Base-by-base conservation (phyloP, 2,113 vertebrate genomes). In the Proteles cristata region DNA sequence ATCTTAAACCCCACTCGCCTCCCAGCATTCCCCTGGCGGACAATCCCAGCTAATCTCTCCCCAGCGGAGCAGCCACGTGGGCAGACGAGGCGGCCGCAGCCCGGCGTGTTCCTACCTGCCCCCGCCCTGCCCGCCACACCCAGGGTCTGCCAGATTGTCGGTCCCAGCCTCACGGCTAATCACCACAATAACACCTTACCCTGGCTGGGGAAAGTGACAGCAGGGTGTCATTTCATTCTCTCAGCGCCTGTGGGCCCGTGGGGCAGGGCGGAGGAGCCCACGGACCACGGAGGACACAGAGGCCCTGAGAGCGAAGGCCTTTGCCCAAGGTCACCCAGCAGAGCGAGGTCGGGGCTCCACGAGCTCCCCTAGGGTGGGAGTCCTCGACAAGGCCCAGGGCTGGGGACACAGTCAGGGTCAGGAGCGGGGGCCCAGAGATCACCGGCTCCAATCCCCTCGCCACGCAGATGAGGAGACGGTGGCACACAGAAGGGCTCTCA, bases 61-160 rank as follows among this genome's bases (percentile, higher is more conserved):
- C 61, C 61, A 79, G 55, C 74, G 43, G 71, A 96, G 94, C 97
- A 98, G 96, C 97, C 98, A 74, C 80, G 48, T 71, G 15, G 7
- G 25, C 92, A 93, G 95, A n/a, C 28, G 5, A 11, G 26, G 83
- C 35, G 77, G 84, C 96, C 63, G 66, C 10, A 14, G 33, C 61
- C 23, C 0, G 19, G 96, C 92, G 0, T 71, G 91, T 96, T 77
- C 86, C 73, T 91, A 85, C 96, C 95, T 79, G 97, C 58, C 66
- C 74, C 71, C 63, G 50, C 69, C 88, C 76, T 77, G 69, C 77
- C 69, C 68, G 31, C 65, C 97, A 96, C 89, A 0, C 98, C 97
- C 93, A 69, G 83, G 80, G 63, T 43, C 89, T 8, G 87, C 58
- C 92, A 87, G 53, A 35, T 66, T 58, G 63, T 26, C 66, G 31